These are phyloP conservation scores for Ctenopoma multispine DNA, from an alignment of 2,797 vertebrate genomes.

Conservation along the genomic window DNA sequence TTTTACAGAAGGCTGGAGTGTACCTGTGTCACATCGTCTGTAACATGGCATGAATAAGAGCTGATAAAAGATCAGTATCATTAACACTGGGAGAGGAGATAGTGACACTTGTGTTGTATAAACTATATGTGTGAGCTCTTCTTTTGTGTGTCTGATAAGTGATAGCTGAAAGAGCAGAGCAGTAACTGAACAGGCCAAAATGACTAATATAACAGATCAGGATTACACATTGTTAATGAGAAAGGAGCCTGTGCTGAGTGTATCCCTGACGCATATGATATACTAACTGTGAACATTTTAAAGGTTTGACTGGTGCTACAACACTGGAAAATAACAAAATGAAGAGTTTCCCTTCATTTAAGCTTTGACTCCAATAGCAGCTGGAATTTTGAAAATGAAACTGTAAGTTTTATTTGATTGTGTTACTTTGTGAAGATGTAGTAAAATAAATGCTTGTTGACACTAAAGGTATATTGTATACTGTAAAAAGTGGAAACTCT, in stretches of 20 bases:
- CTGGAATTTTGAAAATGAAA: too few relatives aligned
- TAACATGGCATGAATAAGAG: conserved; percentile 18
- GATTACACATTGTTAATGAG: too few relatives aligned
- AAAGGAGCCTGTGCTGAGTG: too few relatives aligned
- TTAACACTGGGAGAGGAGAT: conserved; percentile 4
- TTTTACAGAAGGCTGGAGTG: conserved; percentile 21
- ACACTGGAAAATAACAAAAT: background rate
- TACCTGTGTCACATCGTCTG: conserved; percentile 32
- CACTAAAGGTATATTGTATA: too few relatives aligned
- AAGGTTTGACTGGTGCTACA: background rate
- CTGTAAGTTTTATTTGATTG: too few relatives aligned
- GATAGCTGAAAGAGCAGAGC: conserved; percentile 6
- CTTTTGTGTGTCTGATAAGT: conserved; percentile 16
- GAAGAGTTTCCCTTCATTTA: too few relatives aligned
- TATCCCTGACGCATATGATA: background rate
- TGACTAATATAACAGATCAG: too few relatives aligned
- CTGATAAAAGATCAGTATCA: background rate
- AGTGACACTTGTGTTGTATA: background rate
- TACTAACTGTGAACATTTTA: background rate
- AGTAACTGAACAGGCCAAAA: background rate
- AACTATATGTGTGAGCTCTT: conserved; percentile 13
- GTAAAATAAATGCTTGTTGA: too few relatives aligned
- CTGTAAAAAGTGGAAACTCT: background rate
- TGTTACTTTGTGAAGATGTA: too few relatives aligned
- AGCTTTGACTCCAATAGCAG: too few relatives aligned